Evolutionary conservation across 2,888 invertebrate genomes (phyloP), one percentile per base, ranked within the genome.

Genomic region (Vandiemenella viatica): DNA sequence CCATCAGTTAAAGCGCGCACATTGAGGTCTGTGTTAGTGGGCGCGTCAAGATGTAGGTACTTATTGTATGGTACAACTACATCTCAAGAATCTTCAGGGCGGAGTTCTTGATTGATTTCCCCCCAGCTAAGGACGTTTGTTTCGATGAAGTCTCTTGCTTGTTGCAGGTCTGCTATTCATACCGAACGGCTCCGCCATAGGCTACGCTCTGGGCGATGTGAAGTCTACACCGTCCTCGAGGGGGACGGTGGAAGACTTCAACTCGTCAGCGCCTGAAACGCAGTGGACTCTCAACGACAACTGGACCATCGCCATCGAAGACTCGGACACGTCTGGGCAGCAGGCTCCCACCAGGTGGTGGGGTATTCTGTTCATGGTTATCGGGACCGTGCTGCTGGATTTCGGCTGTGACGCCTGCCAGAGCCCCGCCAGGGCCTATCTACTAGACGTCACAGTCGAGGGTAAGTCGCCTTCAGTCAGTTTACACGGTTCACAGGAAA

Each of bases 321-420:
- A 51, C 51, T 20, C 55, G 55, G n/a, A n/a, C n/a, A n/a, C n/a
- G n/a, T n/a, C n/a, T n/a, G n/a, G n/a, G n/a, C n/a, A n/a, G n/a
- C n/a, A n/a, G n/a, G n/a, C n/a, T n/a, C n/a, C n/a, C n/a, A n/a
- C n/a, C n/a, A n/a, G n/a, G n/a, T 61, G 62, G 5, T 91, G 90
- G 91, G 89, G 90, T 2, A 80, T 91, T 16, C 75, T 90, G 57
- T 88, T 96, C 61, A 95, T 95, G 0, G 81, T 95, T 17, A 66
- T 95, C 10, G 95, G 95, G 13, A 93, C 93, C 0, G 89, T 92
- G 21, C 70, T 96, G 42, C 67, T 95, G 55, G 95, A 96, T 66
- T 95, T 95, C 63, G 90, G 93, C 62, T 93, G 95, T 0, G 95
- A 96, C 64, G 92, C 93, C 19, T 95, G 95, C 58, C 95, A 96